phyloP scores from a whole-genome alignment of 2,888 invertebrate species.

The Plebejus argus region DNA sequence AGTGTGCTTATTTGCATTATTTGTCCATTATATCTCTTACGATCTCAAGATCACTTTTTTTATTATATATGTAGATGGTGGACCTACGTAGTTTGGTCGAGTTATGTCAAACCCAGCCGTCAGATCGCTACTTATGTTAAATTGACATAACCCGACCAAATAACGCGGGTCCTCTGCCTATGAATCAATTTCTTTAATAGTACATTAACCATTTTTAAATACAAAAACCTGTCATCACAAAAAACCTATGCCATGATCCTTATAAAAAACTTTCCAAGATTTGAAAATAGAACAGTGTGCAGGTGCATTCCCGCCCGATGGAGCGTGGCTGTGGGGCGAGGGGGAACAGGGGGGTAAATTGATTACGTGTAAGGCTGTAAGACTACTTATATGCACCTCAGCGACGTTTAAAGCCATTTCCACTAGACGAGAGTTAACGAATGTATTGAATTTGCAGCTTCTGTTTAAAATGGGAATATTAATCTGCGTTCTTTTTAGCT shows the following conservation, averaged over 20 bases:
- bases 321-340: slow-evolving; percentile 37
- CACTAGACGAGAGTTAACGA: slow-evolving; percentile 20
- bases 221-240: neutral
- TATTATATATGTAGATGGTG: too few relatives aligned
- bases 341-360: slow-evolving; percentile 56
- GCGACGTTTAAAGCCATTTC: slow-evolving; percentile 58
- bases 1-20: too few relatives aligned
- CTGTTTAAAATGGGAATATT: neutral
- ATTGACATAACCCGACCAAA: too few relatives aligned
- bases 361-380: slow-evolving; percentile 74
- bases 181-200: too few relatives aligned
- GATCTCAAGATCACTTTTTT: too few relatives aligned
- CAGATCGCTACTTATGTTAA: too few relatives aligned
- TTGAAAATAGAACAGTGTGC: slow-evolving; percentile 18
- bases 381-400: slow-evolving; percentile 69
- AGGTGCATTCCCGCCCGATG: slow-evolving; percentile 33
- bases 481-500: neutral
- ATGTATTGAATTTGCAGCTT: slow-evolving; percentile 22
- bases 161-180: too few relatives aligned
- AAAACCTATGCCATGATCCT: neutral
- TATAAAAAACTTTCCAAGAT: neutral
- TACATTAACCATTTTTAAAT: neutral
- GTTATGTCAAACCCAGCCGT: too few relatives aligned
- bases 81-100: too few relatives aligned
- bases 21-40: too few relatives aligned